Percentiles rank a stretch among this genome's conserved stretches.
These are phyloP conservation scores for Notechis scutatus DNA, from an alignment of 2,113 vertebrate genomes.

Conservation along the genomic window DNA sequence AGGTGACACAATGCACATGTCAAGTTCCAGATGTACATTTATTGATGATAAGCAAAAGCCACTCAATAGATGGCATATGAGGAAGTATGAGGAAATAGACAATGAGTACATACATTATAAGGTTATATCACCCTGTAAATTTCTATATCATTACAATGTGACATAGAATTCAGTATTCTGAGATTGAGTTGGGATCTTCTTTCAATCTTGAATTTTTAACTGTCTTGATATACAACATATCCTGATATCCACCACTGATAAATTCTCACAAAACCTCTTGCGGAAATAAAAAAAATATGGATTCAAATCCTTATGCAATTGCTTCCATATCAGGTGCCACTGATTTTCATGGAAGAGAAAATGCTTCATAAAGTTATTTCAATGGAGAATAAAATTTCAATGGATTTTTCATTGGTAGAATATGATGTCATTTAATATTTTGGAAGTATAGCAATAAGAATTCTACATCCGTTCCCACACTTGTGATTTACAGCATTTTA, in stretches of 20 bases:
- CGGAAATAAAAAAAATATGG: background rate
- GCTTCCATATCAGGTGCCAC: background rate
- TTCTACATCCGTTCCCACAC: constrained; percentile 5
- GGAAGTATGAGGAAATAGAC: background rate
- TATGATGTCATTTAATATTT: background rate
- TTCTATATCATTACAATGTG: background rate
- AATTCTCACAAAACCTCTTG: background rate
- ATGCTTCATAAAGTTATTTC: background rate
- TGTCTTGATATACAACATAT: background rate
- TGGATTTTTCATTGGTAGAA: background rate
- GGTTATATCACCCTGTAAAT: background rate
- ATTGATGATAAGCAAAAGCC: background rate
- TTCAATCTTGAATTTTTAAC: background rate
- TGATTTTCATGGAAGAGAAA: background rate
- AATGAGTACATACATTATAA: background rate
- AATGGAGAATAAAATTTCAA: background rate
- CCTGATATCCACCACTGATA: background rate
- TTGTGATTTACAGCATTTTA: background rate
- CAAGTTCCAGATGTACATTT: background rate
- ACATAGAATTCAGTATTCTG: background rate
- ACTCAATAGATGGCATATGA: background rate
- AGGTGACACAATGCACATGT: background rate
- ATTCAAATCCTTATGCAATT: background rate
- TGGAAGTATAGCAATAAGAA: background rate
- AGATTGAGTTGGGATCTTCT: background rate